These are phyloP conservation scores for Pandemis cinnamomeana DNA, from an alignment of 2,888 invertebrate genomes.

Conservation along the genomic window DNA sequence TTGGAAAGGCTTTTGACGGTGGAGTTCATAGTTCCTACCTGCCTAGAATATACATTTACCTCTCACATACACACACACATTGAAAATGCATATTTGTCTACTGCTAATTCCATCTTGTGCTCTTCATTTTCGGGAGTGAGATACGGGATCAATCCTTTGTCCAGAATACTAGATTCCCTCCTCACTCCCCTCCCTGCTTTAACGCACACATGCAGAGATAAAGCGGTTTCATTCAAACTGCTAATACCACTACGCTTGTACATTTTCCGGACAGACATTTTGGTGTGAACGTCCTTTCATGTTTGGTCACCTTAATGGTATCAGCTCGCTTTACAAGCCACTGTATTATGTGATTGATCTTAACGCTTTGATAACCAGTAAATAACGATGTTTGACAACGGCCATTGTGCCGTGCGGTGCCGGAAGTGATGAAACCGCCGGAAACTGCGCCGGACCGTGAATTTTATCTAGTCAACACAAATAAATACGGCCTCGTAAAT, in stretches of 20 bases:
- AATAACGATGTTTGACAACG: constrained; percentile 37
- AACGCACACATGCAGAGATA: too few relatives aligned
- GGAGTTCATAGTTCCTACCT: too few relatives aligned
- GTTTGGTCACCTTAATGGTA: constrained; percentile 3
- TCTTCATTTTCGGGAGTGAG: too few relatives aligned
- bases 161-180: too few relatives aligned
- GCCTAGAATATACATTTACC: too few relatives aligned
- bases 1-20: too few relatives aligned
- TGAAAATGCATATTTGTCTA: too few relatives aligned
- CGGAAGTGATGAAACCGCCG: constrained; percentile 69
- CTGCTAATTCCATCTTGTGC: too few relatives aligned
- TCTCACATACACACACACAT: too few relatives aligned
- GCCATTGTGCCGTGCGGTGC: constrained; percentile 47
- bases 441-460: constrained; percentile 66
- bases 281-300: not conserved
- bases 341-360: constrained; percentile 37
- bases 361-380: constrained; percentile 41
- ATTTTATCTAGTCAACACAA: constrained; percentile 50
- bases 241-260: not conserved
- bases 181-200: too few relatives aligned
- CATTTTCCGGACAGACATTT: not conserved
- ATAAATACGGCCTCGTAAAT: constrained; percentile 36
- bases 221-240: too few relatives aligned
- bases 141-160: too few relatives aligned
- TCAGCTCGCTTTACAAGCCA: not conserved